Percentiles rank a stretch among this genome's conserved stretches.
Conservation (phyloP, 2,888 invertebrate species). For the Hyles lineata region DNA sequence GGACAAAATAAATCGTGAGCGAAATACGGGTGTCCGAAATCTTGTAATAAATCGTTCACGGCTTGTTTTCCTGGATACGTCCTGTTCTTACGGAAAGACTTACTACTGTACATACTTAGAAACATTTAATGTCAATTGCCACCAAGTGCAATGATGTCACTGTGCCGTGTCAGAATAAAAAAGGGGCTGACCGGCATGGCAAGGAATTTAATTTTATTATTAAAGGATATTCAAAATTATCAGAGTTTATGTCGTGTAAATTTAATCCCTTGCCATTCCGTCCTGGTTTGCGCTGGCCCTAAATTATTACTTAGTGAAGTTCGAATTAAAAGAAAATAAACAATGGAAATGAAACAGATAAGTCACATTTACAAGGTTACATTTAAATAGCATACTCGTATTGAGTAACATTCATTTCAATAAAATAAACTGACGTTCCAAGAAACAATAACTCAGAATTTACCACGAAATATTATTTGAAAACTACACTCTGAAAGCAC, state of each 20-base stretch:
- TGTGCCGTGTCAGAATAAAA: no score
- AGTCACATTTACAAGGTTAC: background rate
- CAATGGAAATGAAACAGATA: background rate
- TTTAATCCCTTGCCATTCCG: no score
- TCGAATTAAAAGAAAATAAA: no score
- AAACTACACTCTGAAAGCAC: background rate
- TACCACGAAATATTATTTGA: background rate
- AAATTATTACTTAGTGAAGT: no score
- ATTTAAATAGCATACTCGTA: background rate
- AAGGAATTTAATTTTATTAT: no score
- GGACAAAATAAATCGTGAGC: conserved; percentile 33
- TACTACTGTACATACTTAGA: no score
- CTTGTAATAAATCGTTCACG: conserved; percentile 33
- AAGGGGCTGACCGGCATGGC: no score
- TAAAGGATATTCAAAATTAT: no score
- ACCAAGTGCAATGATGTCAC: no score
- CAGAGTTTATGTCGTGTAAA: no score
- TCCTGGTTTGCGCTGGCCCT: no score
- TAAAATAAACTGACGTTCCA: background rate
- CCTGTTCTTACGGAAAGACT: background rate
- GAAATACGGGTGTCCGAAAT: conserved; percentile 29
- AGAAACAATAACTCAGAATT: conserved; percentile 10
- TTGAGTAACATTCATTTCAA: background rate
- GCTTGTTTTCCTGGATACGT: conserved; percentile 6
- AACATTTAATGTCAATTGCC: no score